Evolutionary conservation across 2,113 vertebrate genomes (phyloP), one percentile per base, ranked within the genome.

Genomic region (Phylloscopus trochilus): DNA sequence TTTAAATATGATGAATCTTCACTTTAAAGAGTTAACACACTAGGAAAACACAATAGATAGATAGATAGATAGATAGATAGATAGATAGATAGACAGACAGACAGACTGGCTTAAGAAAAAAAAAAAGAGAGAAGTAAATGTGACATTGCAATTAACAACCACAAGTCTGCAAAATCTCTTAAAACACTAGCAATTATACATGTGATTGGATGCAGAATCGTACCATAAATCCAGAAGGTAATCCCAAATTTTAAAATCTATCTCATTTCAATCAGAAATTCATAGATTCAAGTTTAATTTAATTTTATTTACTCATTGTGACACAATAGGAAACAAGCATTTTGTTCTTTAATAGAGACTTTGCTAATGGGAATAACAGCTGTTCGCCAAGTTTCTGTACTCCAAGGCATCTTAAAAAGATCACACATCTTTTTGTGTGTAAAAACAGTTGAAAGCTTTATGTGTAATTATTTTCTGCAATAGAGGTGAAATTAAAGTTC

Each of bases 171-270:
- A 72, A 76, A 47, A 15, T 72, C 3, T 49, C 28, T 41, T 35
- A 49, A 35, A 85, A 66, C 0, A 0, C 7, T 20, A 52, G 17
- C 18, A 83, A 56, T 55, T 8, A 2, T 4, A n/a, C 0, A 1
- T 35, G 3, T 8, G 47, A 33, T 41, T 43, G 7, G 6, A 49
- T 72, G 43, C 5, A 59, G 30, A 87, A 62, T 37, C 31, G 15
- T 60, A 56, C 4, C 14, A 26, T 35, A 69, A 39, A 78, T 59
- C 49, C 49, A 31, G 19, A 69, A 68, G 35, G 5, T 17, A 91
- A 77, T 49, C 2, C 4, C 15, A 35, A 44, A 8, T 9, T 63
- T 88, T 26, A 73, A 82, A 73, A 44, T 70, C 30, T 10, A 60
- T 15, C 3, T 52, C 3, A 35, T 89, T 67, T 21, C 4, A 43